Evolutionary conservation across 2,888 invertebrate species (phyloP), one percentile per base, ranked within the genome.

Genomic region (Trichogramma evanescens): DNA sequence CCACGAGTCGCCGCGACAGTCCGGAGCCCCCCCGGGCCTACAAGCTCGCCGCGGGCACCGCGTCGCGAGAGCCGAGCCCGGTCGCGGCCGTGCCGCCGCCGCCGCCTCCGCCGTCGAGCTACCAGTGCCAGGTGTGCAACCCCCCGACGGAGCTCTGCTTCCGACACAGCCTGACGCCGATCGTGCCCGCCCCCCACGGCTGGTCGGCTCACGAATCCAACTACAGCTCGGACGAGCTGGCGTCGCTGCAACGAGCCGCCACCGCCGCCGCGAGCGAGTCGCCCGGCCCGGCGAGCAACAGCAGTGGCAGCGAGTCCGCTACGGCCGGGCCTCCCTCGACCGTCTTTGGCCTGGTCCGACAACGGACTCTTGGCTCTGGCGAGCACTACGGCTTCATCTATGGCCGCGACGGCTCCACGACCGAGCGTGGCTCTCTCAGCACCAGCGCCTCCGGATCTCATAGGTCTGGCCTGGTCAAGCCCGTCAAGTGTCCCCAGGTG

Each of bases 101-200:
- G 43, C 52, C 53, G 56, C 52, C 10, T 4, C 40, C 6, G 44
- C 44, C 42, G 6, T 7, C 45, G 4, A 38, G 38, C 26, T 26
- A 26, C 26, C 26, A 26, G 26, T 26, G 26, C 26, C 26, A 1
- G 26, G 26, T 26, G 3, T 26, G 26, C 26, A 26, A 26, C 38
- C 26, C 13, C 6, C 13, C 45, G 9, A 9, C 8, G 68, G 69
- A 65, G 2, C 60, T 71, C 8, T 74, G 74, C 41, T 69, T 70
- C 3, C 69, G 68, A 50, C 74, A 76, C 62, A 71, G 70, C 55
- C 68, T 65, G 67, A 13, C 65, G 13, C 9, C 66, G 5, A 55
- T 69, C 1, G 75, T 77, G 9, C 76, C 76, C 4, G 76, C 77
- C 0, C 76, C 77, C 0, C 75, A 73, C 0, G 77, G 77, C 4